Evolutionary conservation across 2,113 vertebrate species (phyloP), one percentile per base, ranked within the genome.

Genomic region (Cololabis saira): DNA sequence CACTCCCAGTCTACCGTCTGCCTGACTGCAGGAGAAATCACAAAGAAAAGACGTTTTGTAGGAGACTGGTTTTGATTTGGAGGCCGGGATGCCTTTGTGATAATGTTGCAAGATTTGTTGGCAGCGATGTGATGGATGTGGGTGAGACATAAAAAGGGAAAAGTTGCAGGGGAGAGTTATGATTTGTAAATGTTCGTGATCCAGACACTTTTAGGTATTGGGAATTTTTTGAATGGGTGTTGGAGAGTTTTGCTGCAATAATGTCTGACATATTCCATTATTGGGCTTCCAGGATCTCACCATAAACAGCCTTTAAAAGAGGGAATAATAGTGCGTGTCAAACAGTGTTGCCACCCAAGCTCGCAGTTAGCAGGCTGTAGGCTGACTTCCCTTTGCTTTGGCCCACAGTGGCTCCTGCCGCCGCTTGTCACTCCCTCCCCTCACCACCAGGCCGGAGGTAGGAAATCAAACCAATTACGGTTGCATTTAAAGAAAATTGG

Each of bases 401-500:
- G 71, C 61, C 76, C 84, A 75, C 67, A 13, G 22, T 55, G 30
- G 59, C 67, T 69, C 55, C 51, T 55, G 54, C 68, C 53, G 24
- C 68, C 42, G 42, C 76, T 65, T 12, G 22, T 77, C 52, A 53
- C 49, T 53, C 33, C 13, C 33, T 10, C 52, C 48, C 19, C 42
- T 14, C 59, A 62, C 79, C 72, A 41, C 81, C 78, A 82, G 76
- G 83, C 91, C 89, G 87, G 91, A 92, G 91, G 91, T 91, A 90
- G 89, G 89, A 92, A 92, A 91, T 91, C 90, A 90, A 90, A 89
- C 90, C 91, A 91, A 90, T 91, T 92, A 91, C 84, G 82, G 78
- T 83, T 80, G 87, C 89, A 91, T 91, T 92, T 91, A 91, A 91
- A 90, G 90, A 91, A 91, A 92, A 92, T 90, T 90, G 90, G 86